Base-by-base conservation (phyloP, 2,888 invertebrate species). In the Lumbricus terrestris region DNA sequence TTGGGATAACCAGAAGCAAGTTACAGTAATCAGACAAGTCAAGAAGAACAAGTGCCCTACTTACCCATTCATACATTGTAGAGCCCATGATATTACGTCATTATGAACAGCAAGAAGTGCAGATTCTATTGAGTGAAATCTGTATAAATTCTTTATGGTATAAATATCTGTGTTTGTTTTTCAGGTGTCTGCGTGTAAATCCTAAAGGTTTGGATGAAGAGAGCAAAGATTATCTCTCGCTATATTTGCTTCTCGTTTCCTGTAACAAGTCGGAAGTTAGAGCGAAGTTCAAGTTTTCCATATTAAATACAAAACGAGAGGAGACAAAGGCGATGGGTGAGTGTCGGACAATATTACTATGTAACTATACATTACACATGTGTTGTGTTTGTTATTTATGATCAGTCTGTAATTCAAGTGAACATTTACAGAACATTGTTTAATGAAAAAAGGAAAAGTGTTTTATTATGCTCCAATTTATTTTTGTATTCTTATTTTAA, bases 271-370 rank as follows among this genome's bases (percentile, higher is more conserved):
- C 98, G 95, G 99, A 99, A 97, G 99, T 99, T 95, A 97, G 99
- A 95, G 99, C 99, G 95, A 99, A 99, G 96, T 99, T 99, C 96
- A 99, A 99, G 96, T 99, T 99, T 96, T 99, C 99, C 95, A 99
- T 99, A 96, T 96, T 99, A 96, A 99, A 99, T 96, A 99, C 99
- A 95, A 99, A 99, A 96, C 96, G 99, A 94, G 99, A 99, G 96
- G 99, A 99, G 96, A 99, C 99, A 94, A 99, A 99, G 96, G 99
- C 99, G 93, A 99, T 99, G 99, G 99, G 99, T 97, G 94, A 95
- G 96, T 92, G 18, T 8, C 29, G 0, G 29, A n/a, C 69, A n/a
- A n/a, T 69, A 1, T 8, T n/a, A n/a, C 69, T 69, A n/a, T n/a
- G 29, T 8, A 11, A 29, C 69, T 69, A 11, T 69, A 11, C n/a